phyloP scores from a whole-genome alignment of 30 jellyfish, hydroid and myxozoan species.

The Rhopilema esculentum region DNA sequence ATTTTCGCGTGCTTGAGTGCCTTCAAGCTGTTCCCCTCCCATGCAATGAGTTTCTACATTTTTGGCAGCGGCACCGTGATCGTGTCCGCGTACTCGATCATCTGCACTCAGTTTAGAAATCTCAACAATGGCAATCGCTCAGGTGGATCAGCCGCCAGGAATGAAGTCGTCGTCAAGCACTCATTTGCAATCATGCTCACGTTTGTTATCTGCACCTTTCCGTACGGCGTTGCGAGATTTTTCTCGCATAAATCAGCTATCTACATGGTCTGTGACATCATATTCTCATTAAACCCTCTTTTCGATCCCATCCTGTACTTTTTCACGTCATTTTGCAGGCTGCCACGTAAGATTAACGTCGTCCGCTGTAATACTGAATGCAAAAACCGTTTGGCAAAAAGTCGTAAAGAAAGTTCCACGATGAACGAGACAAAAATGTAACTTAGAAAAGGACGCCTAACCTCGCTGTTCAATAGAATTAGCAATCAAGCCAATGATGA shows the following conservation, averaged over 20 bases:
- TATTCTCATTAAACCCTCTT: slow-evolving; percentile 23
- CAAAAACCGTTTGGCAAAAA: not conserved
- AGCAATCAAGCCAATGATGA: too few species aligned
- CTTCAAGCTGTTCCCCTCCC: slow-evolving; percentile 6
- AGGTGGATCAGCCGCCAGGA: not conserved
- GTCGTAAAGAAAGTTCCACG: not conserved
- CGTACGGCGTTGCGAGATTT: slow-evolving; percentile 38
- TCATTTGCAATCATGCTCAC: slow-evolving; percentile 34
- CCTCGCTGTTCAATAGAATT: too few species aligned
- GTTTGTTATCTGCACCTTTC: slow-evolving; percentile 30
- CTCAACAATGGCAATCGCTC: not conserved
- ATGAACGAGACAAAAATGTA: not conserved
- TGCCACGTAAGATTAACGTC: not conserved
- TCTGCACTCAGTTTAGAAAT: not conserved
- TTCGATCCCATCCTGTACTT: slow-evolving; percentile 24
- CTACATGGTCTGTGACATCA: slow-evolving; percentile 41
- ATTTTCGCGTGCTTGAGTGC: slow-evolving; percentile 26
- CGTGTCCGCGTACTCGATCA: not conserved
- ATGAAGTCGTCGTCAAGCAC: not conserved
- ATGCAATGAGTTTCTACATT: slow-evolving; percentile 8
- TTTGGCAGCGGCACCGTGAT: slow-evolving; percentile 18
- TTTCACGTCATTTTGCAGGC: slow-evolving; percentile 2
- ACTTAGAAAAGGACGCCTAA: not conserved
- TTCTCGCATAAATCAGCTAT: slow-evolving; percentile 20
- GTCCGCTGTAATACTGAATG: not conserved